Evolutionary conservation across 2,797 vertebrate species (phyloP).

Genomic region (Propithecus perrieri): DNA sequence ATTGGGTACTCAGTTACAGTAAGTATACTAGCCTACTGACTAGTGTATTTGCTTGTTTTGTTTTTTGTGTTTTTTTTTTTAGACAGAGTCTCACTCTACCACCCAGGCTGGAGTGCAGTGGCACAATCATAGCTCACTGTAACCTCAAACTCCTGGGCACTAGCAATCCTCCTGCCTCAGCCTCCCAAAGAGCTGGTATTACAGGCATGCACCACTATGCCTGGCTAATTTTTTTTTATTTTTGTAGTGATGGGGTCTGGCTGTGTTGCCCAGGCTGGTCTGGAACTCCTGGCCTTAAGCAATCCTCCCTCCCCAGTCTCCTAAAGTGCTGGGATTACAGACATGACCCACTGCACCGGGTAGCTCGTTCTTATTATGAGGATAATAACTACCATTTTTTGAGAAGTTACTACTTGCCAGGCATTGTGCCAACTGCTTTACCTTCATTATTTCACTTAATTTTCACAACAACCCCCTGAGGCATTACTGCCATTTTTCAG

Average conservation of each 20-base stretch:
- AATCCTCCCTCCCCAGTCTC: neutral
- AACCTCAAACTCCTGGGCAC: neutral
- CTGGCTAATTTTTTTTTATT: neutral
- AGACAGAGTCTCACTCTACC: neutral
- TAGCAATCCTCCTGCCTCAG: neutral
- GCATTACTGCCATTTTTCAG: neutral
- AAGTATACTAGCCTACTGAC: neutral
- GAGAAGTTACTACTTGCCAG: neutral
- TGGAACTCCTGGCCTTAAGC: neutral
- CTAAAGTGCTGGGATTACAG: neutral
- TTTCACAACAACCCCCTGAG: neutral
- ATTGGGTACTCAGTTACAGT: neutral
- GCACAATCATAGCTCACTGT: neutral
- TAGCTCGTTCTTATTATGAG: neutral
- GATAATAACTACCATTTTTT: constrained; percentile 25
- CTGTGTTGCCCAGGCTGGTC: neutral
- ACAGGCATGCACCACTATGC: neutral
- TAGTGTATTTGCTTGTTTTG: neutral
- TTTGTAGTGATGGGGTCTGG: neutral
- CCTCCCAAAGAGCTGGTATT: neutral
- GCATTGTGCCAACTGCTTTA: neutral
- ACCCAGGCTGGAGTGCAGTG: neutral
- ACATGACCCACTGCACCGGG: neutral
- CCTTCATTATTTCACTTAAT: constrained; percentile 30
- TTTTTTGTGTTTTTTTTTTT: neutral